Conservation (phyloP, 2,888 invertebrate species). For the Ectropis crepuscularia region DNA sequence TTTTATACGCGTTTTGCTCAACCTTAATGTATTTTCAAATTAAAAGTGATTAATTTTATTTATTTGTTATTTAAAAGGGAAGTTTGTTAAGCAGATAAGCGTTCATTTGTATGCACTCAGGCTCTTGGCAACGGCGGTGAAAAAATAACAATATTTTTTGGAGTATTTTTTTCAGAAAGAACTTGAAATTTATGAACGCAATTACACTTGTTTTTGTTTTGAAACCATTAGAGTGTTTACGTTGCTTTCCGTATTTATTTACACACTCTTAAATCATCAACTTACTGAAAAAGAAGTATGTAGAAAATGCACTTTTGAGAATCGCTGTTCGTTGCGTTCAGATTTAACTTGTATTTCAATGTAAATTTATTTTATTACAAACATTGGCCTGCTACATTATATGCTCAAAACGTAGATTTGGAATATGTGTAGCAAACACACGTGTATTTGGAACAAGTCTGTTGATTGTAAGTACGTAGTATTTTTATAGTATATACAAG, state of each 20-base stretch:
- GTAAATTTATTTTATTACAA: constrained; percentile 23
- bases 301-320: constrained; percentile 12
- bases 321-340: constrained; percentile 8
- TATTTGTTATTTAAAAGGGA: no score
- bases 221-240: background rate
- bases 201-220: background rate
- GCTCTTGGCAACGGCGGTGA: background rate
- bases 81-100: no score
- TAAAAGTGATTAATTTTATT: no score
- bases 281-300: background rate
- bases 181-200: background rate
- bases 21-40: no score
- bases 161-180: background rate
- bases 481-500: background rate
- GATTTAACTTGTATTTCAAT: constrained; percentile 22
- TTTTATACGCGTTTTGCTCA: no score
- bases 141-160: background rate
- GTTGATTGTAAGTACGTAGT: background rate
- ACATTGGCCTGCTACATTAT: constrained; percentile 18
- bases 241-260: background rate
- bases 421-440: constrained; percentile 16
- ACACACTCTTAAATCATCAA: constrained; percentile 2
- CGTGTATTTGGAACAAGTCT: background rate
- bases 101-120: constrained; percentile 9
- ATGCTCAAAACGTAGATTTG: constrained; percentile 21